Evolutionary conservation across 2,113 vertebrate species (phyloP), one percentile per base, ranked within the genome.

Genomic region (Burhinus bistriatus): DNA sequence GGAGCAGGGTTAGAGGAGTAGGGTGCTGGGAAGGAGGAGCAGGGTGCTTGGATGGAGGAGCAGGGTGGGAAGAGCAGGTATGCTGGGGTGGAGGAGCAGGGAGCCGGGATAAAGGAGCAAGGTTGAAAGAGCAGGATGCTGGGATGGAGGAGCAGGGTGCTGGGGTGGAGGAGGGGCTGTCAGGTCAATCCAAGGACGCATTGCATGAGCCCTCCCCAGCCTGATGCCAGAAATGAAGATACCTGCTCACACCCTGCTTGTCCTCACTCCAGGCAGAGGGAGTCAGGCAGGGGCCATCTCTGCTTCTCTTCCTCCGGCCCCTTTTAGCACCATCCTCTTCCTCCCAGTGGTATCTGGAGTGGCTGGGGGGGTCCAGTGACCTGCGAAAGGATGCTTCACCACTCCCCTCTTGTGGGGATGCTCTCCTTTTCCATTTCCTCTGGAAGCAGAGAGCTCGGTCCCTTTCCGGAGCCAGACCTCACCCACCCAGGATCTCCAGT

Each of bases 351-450:
- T 12, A 23, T 6, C 77, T 47, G 69, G 23, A 47, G 38, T 21
- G 51, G 6, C 23, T 3, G 52, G 6, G 18, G 16, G 12, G 29
- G 8, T 23, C 40, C 58, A 14, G 23, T 26, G 30, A 59, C 70
- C 66, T n/a, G 15, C 6, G 11, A 30, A 47, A 64, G 49, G 36
- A 18, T 6, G 16, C 47, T 15, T 17, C 54, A 26, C 20, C 1
- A 1, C 26, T 42, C 30, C 30, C 25, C 30, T 22, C n/a, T 57
- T 17, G 0, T 3, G 1, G 30, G 62, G 9, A 4, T n/a, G 20
- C 26, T 44, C 32, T 57, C 19, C 29, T 72, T 57, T n/a, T 6
- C 49, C 42, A 5, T 40, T 40, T 40, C 29, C 40, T 30, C n/a
- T 19, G 34, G 49, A 64, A 29, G 58, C 16, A 25, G 49, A 26